phyloP scores from a whole-genome alignment of 2,888 invertebrate species.

The Chaetoderma sp. region DNA sequence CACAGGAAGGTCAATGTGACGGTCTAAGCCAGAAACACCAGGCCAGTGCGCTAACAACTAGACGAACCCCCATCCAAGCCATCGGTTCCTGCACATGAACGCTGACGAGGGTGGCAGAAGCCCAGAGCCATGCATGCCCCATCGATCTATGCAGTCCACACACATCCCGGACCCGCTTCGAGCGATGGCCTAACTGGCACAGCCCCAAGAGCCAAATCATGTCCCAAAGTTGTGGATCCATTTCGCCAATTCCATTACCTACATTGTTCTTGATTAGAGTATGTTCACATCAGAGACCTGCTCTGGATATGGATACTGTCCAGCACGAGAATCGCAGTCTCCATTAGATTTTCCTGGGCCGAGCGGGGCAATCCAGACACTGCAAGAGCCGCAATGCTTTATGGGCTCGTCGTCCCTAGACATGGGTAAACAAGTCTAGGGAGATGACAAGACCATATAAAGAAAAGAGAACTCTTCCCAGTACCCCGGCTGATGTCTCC shows the following conservation, averaged over 20 bases:
- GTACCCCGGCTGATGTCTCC: constrained; percentile 65
- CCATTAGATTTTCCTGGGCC: constrained; percentile 70
- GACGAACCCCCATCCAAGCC: constrained; percentile 47
- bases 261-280: constrained; percentile 79
- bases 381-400: constrained; percentile 70
- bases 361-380: constrained; percentile 58
- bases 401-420: constrained; percentile 68
- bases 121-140: constrained; percentile 46
- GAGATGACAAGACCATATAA: constrained; percentile 67
- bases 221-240: constrained; percentile 76
- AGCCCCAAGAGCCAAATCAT: constrained; percentile 82
- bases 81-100: not conserved
- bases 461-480: constrained; percentile 71
- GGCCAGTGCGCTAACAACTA: constrained; percentile 61
- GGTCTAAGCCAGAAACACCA: constrained; percentile 52
- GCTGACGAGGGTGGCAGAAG: not conserved
- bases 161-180: constrained; percentile 69
- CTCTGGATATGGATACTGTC: constrained; percentile 80
- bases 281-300: constrained; percentile 82
- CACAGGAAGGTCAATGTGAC: constrained; percentile 54
- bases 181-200: constrained; percentile 73
- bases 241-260: constrained; percentile 76
- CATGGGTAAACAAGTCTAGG: constrained; percentile 70
- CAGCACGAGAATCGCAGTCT: constrained; percentile 69
- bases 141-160: constrained; percentile 42